Evolutionary conservation across 2,113 vertebrate genomes (phyloP).

Genomic region (Martes martes): DNA sequence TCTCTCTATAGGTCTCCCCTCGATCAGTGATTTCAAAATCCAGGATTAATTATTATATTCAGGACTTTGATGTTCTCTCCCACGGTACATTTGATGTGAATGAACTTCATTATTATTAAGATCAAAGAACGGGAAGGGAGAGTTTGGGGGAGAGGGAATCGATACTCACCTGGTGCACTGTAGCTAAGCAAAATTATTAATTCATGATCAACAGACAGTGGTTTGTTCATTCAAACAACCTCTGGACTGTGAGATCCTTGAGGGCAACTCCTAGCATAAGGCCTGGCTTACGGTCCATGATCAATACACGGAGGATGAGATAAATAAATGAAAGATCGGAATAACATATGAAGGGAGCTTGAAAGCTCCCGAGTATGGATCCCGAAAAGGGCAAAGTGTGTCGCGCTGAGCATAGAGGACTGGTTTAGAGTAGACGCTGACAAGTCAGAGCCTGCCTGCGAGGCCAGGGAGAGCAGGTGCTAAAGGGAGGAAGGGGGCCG

Average conservation of each 20-base stretch:
- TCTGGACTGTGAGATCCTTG: neutral
- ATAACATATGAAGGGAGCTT: neutral
- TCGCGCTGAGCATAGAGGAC: neutral
- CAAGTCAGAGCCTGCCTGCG: neutral
- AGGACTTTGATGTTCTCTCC: conserved; percentile 59
- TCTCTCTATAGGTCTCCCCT: neutral
- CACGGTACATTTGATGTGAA: conserved; percentile 49
- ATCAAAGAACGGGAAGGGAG: conserved; percentile 43
- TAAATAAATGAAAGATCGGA: neutral
- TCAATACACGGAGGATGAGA: neutral
- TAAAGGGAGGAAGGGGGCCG: neutral
- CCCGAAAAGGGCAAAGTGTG: neutral
- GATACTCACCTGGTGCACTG: neutral
- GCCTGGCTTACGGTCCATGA: neutral
- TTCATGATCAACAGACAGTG: conserved; percentile 9
- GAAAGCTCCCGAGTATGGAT: neutral
- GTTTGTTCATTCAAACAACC: neutral
- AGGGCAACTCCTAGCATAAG: neutral
- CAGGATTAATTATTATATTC: conserved; percentile 36
- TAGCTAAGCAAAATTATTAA: conserved; percentile 38
- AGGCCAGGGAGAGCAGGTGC: neutral
- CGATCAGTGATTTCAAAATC: neutral
- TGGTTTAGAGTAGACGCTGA: neutral
- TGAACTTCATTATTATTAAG: conserved; percentile 52
- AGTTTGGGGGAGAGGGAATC: neutral